Evolutionary conservation across 1,140 invertebrate genomes (phyloP), one percentile per base, ranked within the genome.

Genomic region (Caerostris extrusa): DNA sequence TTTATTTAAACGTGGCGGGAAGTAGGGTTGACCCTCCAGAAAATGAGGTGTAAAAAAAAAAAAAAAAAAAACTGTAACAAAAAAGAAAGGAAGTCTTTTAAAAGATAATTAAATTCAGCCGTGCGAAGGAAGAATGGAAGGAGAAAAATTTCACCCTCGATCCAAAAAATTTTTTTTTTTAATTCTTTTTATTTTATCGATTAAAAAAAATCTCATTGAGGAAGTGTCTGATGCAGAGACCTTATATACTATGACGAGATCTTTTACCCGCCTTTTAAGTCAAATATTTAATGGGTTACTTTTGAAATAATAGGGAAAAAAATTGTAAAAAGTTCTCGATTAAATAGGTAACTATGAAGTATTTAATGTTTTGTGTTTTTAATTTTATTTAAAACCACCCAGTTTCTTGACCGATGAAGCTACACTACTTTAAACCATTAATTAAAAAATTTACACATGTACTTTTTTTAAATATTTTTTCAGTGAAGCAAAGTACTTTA

Each of bases 81-180:
- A 3, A 50, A 7, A 53, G 34, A 77, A 53, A 77, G 34, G 12
- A 77, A 34, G 19, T 19, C 67, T 34, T 77, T 71, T 77, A 77
- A 77, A 77, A 77, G 69, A 77, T 77, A 77, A 77, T 77, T 77
- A 77, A 77, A 77, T 77, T 77, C 34, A 77, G 8, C 69, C 69
- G 69, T 34, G 69, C 69, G 69, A 77, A 77, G 69, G n/a, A n/a
- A n/a, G n/a, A 77, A 77, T 77, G 69, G 69, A 34, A 10, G 19
- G 61, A 64, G 69, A 77, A 7, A 77, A 19, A 50, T 10, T 77
- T 10, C 8, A n/a, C 34, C 69, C 19, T 19, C n/a, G n/a, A 17
- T 69, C 19, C 34, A 7, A 77, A 10, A 10, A 3, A 10, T 50
- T 50, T 77, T 77, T 77, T 61, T 61, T 10, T 61, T 77, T 77